Percentiles rank a stretch among this genome's conserved stretches.
phyloP scores from a whole-genome alignment of 2,797 vertebrate species.

The Arremon aurantiirostris region DNA sequence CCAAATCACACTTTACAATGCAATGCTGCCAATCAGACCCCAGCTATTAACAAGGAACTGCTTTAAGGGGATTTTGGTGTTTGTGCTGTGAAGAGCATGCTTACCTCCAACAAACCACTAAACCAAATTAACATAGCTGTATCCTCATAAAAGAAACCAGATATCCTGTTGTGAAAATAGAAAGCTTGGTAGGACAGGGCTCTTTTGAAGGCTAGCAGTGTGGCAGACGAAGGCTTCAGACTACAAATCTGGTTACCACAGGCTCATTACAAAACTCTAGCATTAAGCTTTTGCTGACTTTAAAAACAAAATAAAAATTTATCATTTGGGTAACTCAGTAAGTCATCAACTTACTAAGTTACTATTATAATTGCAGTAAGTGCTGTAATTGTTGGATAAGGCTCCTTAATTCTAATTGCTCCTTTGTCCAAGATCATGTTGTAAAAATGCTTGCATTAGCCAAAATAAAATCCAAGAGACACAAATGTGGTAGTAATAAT shows the following conservation, averaged over 20 bases:
- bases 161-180: conserved; percentile 86
- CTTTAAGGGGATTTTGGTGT: conserved; percentile 83
- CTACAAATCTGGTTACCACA: conserved; percentile 76
- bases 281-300: conserved; percentile 72
- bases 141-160: conserved; percentile 88
- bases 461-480: conserved; percentile 81
- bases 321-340: conserved; percentile 72
- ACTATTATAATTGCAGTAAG: conserved; percentile 76
- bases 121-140: conserved; percentile 87
- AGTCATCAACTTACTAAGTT: conserved; percentile 67
- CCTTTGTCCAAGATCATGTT: conserved; percentile 73
- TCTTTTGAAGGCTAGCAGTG: conserved; percentile 79
- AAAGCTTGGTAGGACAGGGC: conserved; percentile 79
- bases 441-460: conserved; percentile 77
- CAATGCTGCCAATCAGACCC: conserved; percentile 83
- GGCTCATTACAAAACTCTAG: conserved; percentile 71
- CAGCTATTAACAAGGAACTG: conserved; percentile 79
- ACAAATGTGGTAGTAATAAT: conserved; percentile 85
- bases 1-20: conserved; percentile 84
- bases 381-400: conserved; percentile 77
- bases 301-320: conserved; percentile 78
- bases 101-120: conserved; percentile 86
- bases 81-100: conserved; percentile 83
- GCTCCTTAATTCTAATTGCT: conserved; percentile 79
- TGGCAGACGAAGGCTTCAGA: conserved; percentile 77